Evolutionary conservation across 2,113 vertebrate genomes (phyloP).

Genomic region (Casuarius casuarius): DNA sequence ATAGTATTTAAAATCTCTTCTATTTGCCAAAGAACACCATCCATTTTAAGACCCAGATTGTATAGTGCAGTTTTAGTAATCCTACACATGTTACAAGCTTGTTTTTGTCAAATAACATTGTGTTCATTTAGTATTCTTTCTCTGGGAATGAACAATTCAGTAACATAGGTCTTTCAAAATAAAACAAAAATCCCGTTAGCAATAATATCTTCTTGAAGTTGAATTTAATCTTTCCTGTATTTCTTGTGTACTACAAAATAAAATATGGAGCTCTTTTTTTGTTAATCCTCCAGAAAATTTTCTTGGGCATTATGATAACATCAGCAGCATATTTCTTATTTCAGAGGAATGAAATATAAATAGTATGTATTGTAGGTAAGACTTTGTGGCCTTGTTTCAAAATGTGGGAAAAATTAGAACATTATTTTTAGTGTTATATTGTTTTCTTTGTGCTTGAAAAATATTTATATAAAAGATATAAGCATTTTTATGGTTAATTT

Average conservation of each 20-base stretch:
- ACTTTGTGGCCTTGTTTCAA: neutral
- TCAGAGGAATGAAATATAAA: neutral
- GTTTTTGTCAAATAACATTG: constrained; percentile 64
- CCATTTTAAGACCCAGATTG: constrained; percentile 64
- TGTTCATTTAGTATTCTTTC: constrained; percentile 79
- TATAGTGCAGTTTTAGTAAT: constrained; percentile 73
- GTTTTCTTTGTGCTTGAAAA: neutral
- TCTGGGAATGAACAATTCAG: constrained; percentile 76
- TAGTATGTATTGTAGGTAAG: neutral
- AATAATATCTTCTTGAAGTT: constrained; percentile 53
- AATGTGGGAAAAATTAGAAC: neutral
- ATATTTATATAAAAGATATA: neutral
- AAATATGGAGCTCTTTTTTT: constrained; percentile 59
- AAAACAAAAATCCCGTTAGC: constrained; percentile 59
- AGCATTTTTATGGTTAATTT: neutral
- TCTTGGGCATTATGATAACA: constrained; percentile 9
- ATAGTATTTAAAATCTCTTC: constrained; percentile 42
- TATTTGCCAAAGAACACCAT: constrained; percentile 44
- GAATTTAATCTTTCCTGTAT: constrained; percentile 77
- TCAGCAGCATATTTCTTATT: constrained; percentile 5
- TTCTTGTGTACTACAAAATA: constrained; percentile 64
- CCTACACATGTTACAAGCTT: constrained; percentile 65
- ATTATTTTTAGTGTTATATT: neutral
- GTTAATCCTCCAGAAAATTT: constrained; percentile 54
- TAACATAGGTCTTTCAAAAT: constrained; percentile 58